A percentile compares a stretch with the other conserved stretches of the same genome.
These are phyloP conservation scores for Enteromius unitaeniatus DNA, from an alignment of 2,797 vertebrate species.

Conservation along the genomic window DNA sequence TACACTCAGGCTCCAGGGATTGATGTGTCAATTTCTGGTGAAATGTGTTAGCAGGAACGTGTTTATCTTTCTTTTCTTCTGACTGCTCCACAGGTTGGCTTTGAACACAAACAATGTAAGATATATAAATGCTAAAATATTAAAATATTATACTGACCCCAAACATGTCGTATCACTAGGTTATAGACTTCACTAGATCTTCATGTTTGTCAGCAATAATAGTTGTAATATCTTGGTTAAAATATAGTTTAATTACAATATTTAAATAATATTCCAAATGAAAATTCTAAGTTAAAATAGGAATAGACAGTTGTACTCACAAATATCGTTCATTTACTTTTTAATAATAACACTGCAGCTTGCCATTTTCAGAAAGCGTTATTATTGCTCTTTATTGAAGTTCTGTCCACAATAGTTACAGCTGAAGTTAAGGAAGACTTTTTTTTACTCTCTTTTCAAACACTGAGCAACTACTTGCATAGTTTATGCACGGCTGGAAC, in stretches of 20 bases:
- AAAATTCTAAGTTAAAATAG: neutral
- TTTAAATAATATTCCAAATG: neutral
- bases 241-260: neutral
- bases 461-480: neutral
- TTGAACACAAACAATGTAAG: neutral
- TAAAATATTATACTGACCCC: too few species aligned
- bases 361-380: neutral
- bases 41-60: neutral
- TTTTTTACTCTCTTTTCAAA: neutral
- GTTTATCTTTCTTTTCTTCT: neutral
- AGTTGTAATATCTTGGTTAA: neutral
- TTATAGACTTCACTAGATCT: neutral
- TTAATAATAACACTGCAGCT: neutral
- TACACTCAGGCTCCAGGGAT: neutral
- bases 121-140: conserved; percentile 17
- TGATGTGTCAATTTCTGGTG: conserved; percentile 16
- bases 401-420: neutral
- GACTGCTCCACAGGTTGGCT: conserved; percentile 4
- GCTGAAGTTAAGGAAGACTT: conserved; percentile 1
- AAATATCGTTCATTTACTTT: neutral
- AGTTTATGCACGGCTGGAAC: conserved; percentile 16
- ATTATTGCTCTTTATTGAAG: neutral
- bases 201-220: neutral
- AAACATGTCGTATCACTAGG: neutral
- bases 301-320: neutral